Conservation (phyloP, 2,797 vertebrate genomes). For the Lophotriccus pileatus region DNA sequence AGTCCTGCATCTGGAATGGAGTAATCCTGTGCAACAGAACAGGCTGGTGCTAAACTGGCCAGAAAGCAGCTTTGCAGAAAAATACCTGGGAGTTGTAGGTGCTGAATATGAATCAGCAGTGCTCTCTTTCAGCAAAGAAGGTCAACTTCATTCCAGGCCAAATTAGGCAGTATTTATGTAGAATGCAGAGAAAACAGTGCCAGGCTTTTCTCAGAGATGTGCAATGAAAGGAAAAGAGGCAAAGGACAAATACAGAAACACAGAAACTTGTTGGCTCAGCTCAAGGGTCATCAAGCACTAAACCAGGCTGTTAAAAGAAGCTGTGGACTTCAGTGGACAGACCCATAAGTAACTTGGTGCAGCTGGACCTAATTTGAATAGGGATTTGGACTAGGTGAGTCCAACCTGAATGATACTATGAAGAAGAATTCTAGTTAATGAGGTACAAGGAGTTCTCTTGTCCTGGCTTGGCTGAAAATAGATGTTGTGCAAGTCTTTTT, state of each 20-base stretch:
- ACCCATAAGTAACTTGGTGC: not conserved
- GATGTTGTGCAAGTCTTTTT: not conserved
- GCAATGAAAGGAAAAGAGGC: not conserved
- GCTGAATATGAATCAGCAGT: not conserved
- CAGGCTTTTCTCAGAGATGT: not conserved
- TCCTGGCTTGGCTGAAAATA: not conserved
- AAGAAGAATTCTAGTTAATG: not conserved
- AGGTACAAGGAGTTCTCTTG: not conserved
- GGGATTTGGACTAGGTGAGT: not conserved
- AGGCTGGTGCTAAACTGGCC: not conserved
- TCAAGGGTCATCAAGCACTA: not conserved
- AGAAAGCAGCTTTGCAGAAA: not conserved
- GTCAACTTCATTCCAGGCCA: not conserved
- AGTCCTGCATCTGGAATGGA: not conserved
- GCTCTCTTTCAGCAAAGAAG: not conserved
- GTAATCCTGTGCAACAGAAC: not conserved
- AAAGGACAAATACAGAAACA: not conserved
- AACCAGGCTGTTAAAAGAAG: not conserved
- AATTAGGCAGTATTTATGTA: not conserved
- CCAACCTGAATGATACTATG: not conserved
- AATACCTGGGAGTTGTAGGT: not conserved
- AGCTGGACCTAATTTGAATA: not conserved
- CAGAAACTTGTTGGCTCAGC: not conserved
- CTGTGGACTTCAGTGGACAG: not conserved
- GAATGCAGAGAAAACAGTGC: not conserved